These are phyloP conservation scores for Drosophila baimaii DNA, from an alignment of 1,140 invertebrate species.

Conservation along the genomic window DNA sequence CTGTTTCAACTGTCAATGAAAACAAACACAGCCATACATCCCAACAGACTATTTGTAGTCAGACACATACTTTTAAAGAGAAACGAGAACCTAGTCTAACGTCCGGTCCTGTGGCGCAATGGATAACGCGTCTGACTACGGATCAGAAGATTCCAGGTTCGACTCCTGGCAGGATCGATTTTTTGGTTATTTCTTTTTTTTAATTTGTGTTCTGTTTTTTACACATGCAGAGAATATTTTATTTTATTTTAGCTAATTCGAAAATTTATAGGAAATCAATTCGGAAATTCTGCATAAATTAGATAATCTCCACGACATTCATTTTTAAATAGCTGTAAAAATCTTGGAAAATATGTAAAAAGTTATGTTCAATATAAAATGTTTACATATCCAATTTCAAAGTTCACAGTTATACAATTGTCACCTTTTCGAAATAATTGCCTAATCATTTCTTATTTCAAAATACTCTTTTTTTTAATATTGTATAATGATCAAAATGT, in stretches of 20 bases:
- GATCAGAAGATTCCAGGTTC: conserved; percentile 90
- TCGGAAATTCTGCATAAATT: too few relatives aligned
- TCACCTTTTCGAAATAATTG: too few relatives aligned
- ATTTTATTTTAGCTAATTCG: neutral
- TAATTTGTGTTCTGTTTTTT: neutral
- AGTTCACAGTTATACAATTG: too few relatives aligned
- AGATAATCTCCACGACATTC: too few relatives aligned
- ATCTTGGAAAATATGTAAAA: too few relatives aligned
- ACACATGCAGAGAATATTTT: neutral
- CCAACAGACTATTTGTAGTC: conserved; percentile 13
- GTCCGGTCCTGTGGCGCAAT: conserved; percentile 88
- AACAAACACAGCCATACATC: neutral
- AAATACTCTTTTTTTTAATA: too few relatives aligned
- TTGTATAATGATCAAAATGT: too few relatives aligned
- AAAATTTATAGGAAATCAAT: neutral
- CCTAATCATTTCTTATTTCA: too few relatives aligned
- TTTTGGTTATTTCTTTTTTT: conserved; percentile 52
- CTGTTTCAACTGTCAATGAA: neutral
- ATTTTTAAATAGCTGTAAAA: too few relatives aligned
- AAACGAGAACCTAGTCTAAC: neutral
- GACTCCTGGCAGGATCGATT: conserved; percentile 89
- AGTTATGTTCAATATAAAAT: too few relatives aligned
- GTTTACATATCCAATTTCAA: too few relatives aligned
- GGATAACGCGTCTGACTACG: conserved; percentile 90
- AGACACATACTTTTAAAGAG: neutral